Evolutionary conservation across 2,797 vertebrate species (phyloP).

Genomic region (Coccyzus lansbergi): DNA sequence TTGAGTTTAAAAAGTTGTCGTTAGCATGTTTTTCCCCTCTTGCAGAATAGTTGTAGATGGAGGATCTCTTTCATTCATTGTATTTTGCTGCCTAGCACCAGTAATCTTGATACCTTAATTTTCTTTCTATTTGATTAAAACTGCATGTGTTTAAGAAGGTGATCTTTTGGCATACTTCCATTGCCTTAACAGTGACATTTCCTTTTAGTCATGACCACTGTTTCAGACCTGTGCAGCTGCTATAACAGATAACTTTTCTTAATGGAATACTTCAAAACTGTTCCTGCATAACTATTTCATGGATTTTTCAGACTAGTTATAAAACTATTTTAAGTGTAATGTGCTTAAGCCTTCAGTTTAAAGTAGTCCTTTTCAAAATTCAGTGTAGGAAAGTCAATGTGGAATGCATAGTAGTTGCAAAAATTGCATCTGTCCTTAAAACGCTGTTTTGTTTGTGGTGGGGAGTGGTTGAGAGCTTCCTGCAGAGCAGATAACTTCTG

Average conservation of each 20-base stretch:
- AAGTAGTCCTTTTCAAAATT: conserved; percentile 74
- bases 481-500: conserved; percentile 80
- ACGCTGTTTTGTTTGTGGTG: conserved; percentile 69
- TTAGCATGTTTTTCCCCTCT: conserved; percentile 79
- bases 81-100: conserved; percentile 80
- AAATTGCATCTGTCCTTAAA: conserved; percentile 78
- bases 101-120: conserved; percentile 77
- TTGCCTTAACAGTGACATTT: conserved; percentile 85
- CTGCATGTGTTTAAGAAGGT: conserved; percentile 80
- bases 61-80: conserved; percentile 76
- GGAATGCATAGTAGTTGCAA: conserved; percentile 66
- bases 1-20: conserved; percentile 71
- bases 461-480: conserved; percentile 73
- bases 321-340: conserved; percentile 63
- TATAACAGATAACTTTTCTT: conserved; percentile 80
- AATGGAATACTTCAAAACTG: conserved; percentile 74
- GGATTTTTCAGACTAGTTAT: conserved; percentile 75
- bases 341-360: conserved; percentile 73
- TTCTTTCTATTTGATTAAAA: conserved; percentile 78
- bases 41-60: conserved; percentile 81
- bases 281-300: conserved; percentile 78
- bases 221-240: conserved; percentile 81
- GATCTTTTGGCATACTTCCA: conserved; percentile 80
- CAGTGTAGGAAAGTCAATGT: conserved; percentile 77
- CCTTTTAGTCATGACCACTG: conserved; percentile 82